Evolutionary conservation across 2,797 vertebrate genomes (phyloP), one percentile per base, ranked within the genome.

Genomic region (Sebastes cheni): DNA sequence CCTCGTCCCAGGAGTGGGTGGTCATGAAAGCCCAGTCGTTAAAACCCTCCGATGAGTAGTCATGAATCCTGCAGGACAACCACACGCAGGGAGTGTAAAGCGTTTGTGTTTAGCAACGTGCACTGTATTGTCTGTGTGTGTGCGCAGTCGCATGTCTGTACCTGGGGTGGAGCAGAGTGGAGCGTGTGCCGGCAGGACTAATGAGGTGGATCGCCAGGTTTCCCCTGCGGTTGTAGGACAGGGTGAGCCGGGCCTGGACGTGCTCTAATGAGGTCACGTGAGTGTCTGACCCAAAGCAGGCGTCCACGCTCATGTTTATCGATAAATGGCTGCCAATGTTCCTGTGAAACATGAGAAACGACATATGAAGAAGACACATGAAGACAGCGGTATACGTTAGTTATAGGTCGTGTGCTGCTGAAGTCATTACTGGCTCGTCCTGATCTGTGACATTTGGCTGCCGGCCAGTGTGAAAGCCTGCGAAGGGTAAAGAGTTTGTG

Each of bases 11-110:
- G 0, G 97, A 98, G 87, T 99, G 98, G 0, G 99, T 99, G 0
- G 97, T 99, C 99, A 99, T 99, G 92, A 99, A 99, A 67, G 98
- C 98, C 98, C 99, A 99, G 94, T 99, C 98, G 1, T 96, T 99
- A 89, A 99, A 99, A 68, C 98, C 99, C 5, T 99, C 99, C 0
- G 97, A 98, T 0, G 99, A 99, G 91, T 97, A 99, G 93, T 99
- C 98, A 0, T 97, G 98, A 18, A 96, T 97, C 91, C 98, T 99
- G 91, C 50, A 65, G 82, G 65, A 77, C 67, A 83, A 76, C 2
- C 34, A 71, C n/a, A 56, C 67, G n/a, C 29, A 50, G 27, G 11
- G 8, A 55, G 23, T 30, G 67, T 83, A n/a, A 84, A 42, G 2
- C 14, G 6, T 78, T 54, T 58, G 36, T 54, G 7, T 61, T 81